phyloP scores from a whole-genome alignment of 1,140 invertebrate species.

The Catajapyx aquilonaris region DNA sequence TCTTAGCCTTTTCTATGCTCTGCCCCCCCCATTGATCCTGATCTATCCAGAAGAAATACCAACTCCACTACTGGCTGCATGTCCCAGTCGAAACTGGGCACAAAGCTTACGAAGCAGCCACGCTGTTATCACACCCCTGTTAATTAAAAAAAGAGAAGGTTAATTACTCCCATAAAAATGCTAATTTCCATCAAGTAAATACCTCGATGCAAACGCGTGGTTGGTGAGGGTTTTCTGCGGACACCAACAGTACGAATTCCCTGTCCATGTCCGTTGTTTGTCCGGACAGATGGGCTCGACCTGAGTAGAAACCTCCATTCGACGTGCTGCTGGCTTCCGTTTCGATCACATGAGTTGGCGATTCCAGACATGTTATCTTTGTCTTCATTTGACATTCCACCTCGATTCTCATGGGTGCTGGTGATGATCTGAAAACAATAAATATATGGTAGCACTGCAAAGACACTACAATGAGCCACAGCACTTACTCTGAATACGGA shows the following conservation, averaged over 20 bases:
- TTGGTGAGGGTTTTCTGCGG: not conserved
- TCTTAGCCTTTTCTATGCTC: conserved; percentile 15
- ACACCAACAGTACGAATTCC: conserved; percentile 6
- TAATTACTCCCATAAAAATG: no score
- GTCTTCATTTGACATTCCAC: not conserved
- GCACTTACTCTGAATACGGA: conserved; percentile 1
- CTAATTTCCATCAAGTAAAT: no score
- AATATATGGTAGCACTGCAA: no score
- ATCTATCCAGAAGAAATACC: conserved; percentile 16
- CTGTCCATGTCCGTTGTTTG: conserved; percentile 6
- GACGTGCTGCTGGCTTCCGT: not conserved
- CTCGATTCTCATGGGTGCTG: conserved; percentile 2
- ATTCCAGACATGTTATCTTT: not conserved
- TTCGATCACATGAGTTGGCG: not conserved
- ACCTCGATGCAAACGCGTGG: conserved; percentile 1
- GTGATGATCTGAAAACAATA: not conserved
- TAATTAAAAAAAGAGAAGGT: no score
- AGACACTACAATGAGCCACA: no score
- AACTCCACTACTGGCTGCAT: no score
- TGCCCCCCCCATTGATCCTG: conserved; percentile 15
- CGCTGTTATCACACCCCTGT: no score
- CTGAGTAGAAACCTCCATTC: not conserved
- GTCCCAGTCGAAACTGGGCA: no score
- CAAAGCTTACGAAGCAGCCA: no score
- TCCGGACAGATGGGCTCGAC: not conserved